Percentiles rank a stretch among this genome's conserved stretches.
Conservation (phyloP, 2,888 invertebrate genomes). For the Drosophila yooni region DNA sequence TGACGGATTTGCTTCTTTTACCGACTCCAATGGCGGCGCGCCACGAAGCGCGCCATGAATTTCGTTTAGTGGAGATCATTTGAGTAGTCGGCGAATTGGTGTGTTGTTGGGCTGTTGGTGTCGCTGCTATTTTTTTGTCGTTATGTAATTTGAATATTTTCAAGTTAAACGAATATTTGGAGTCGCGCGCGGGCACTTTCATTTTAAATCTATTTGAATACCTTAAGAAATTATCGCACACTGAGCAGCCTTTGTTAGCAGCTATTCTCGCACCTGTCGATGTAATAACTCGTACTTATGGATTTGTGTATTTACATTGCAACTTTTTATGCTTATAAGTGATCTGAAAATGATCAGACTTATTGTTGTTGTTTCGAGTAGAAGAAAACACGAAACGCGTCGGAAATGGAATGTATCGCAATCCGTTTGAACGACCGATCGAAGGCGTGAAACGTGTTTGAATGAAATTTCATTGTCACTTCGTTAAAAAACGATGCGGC, state of each 20-base stretch:
- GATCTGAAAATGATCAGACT: constrained; percentile 39
- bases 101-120: constrained; percentile 40
- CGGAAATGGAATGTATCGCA: constrained; percentile 33
- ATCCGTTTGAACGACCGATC: constrained; percentile 72
- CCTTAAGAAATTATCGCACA: constrained; percentile 27
- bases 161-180: constrained; percentile 82
- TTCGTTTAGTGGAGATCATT: constrained; percentile 70
- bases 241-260: constrained; percentile 14
- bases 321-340: constrained; percentile 22
- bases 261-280: constrained; percentile 31
- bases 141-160: constrained; percentile 83
- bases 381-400: constrained; percentile 33
- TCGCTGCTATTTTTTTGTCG: constrained; percentile 68
- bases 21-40: constrained; percentile 64
- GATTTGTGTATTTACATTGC: constrained; percentile 46
- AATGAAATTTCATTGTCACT: constrained; percentile 77
- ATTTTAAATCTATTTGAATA: constrained; percentile 60
- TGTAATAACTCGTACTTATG: constrained; percentile 1
- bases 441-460: constrained; percentile 79
- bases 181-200: constrained; percentile 78
- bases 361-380: constrained; percentile 38
- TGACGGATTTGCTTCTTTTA: constrained; percentile 45
- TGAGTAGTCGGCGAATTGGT: constrained; percentile 44
- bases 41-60: constrained; percentile 81
- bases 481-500: constrained; percentile 62